phyloP scores from a whole-genome alignment of 2,888 invertebrate species.

The Subacronicta megacephala region DNA sequence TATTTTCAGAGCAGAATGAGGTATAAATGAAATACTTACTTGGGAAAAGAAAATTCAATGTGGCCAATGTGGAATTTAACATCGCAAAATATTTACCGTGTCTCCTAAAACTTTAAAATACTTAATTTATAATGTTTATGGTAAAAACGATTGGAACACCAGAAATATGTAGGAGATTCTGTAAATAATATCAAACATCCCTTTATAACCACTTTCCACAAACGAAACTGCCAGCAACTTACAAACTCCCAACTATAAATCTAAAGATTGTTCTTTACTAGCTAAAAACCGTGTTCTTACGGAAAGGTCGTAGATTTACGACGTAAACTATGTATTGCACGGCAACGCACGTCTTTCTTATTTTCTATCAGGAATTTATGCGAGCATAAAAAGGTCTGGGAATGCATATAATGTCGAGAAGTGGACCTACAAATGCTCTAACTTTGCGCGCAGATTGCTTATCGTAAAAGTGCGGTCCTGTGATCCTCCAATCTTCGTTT shows the following conservation, averaged over 20 bases:
- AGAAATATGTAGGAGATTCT: not conserved
- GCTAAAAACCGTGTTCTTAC: conserved; percentile 36
- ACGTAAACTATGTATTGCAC: conserved; percentile 62
- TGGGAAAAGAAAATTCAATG: not conserved
- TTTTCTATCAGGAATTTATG: conserved; percentile 83
- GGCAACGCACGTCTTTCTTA: conserved; percentile 60
- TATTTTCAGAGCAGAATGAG: not conserved
- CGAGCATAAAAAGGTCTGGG: conserved; percentile 80
- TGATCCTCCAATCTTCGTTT: conserved; percentile 88
- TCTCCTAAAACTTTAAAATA: no score
- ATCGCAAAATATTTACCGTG: no score
- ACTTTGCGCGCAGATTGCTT: conserved; percentile 81
- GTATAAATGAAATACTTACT: not conserved
- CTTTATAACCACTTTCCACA: conserved; percentile 10
- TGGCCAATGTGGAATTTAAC: no score
- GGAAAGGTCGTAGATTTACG: conserved; percentile 60
- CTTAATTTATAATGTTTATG: no score
- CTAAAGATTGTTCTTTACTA: conserved; percentile 48
- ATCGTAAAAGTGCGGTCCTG: conserved; percentile 84
- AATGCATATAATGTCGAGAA: conserved; percentile 82
- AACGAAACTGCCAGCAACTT: conserved; percentile 25
- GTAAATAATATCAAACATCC: conserved; percentile 6
- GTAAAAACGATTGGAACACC: no score
- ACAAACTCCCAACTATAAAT: conserved; percentile 50
- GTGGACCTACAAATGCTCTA: conserved; percentile 73